phyloP scores from a whole-genome alignment of 2,888 invertebrate species.

The Epirrhoe tristata region DNA sequence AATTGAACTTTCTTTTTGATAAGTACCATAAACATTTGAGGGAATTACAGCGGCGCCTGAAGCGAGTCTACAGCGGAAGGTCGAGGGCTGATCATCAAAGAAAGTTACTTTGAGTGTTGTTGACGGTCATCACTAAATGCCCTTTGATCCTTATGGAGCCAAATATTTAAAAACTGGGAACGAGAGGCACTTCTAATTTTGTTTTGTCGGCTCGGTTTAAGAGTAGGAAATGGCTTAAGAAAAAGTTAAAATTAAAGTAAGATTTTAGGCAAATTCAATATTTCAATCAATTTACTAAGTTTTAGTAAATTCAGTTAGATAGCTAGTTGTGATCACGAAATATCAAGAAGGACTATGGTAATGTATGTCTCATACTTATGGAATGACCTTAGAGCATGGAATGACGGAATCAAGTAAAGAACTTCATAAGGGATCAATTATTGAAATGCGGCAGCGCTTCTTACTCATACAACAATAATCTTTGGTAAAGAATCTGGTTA shows the following conservation, averaged over 20 bases:
- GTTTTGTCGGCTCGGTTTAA: slow-evolving; percentile 3
- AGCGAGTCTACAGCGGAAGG: slow-evolving; percentile 57
- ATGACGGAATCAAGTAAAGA: background rate
- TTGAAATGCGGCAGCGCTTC: slow-evolving; percentile 1
- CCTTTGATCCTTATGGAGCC: slow-evolving; percentile 66
- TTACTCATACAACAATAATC: slow-evolving; percentile 16
- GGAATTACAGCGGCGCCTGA: slow-evolving; percentile 53
- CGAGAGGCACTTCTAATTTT: background rate
- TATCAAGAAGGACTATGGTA: no score
- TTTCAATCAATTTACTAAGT: no score
- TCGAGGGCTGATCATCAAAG: slow-evolving; percentile 66
- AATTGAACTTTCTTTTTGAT: slow-evolving; percentile 27
- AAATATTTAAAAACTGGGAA: slow-evolving; percentile 57
- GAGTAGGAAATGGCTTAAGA: background rate
- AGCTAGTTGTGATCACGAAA: no score
- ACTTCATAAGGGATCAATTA: background rate
- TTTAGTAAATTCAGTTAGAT: no score
- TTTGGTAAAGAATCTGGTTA: slow-evolving; percentile 38
- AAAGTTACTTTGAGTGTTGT: slow-evolving; percentile 66
- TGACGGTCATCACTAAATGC: slow-evolving; percentile 64
- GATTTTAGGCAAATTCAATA: no score
- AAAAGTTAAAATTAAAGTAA: no score
- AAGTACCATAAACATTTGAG: slow-evolving; percentile 48
- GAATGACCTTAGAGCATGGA: no score
- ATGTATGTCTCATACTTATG: no score